These are phyloP conservation scores for Chymomyza costata DNA, from an alignment of 1,140 invertebrate genomes.

Conservation along the genomic window DNA sequence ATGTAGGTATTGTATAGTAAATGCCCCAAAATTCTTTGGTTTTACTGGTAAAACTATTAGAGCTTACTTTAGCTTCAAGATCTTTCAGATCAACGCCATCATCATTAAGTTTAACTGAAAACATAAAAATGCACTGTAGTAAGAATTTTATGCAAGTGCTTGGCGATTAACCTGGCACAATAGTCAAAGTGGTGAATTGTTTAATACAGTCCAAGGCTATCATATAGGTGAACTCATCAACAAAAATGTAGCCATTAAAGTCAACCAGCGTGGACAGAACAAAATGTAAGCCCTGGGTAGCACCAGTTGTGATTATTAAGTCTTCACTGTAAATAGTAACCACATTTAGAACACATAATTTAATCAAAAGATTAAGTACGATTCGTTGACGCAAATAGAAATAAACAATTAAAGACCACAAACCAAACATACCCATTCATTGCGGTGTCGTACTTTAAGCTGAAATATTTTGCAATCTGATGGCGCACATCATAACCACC, in stretches of 20 bases:
- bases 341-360: constrained; percentile 5
- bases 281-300: constrained; percentile 80
- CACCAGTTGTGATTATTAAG: constrained; percentile 81
- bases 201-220: constrained; percentile 79
- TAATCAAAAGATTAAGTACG: constrained; percentile 1
- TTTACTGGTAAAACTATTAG: constrained; percentile 55
- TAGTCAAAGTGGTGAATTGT: constrained; percentile 78
- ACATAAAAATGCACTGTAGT: too few relatives aligned
- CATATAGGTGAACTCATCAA: constrained; percentile 84
- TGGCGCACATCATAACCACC: constrained; percentile 77
- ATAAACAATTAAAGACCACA: background rate
- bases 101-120: constrained; percentile 76
- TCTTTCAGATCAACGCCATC: constrained; percentile 78
- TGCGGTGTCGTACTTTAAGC: constrained; percentile 74
- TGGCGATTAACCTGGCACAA: constrained; percentile 77
- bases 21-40: constrained; percentile 79
- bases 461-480: constrained; percentile 77
- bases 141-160: background rate
- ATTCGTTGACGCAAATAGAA: too few relatives aligned
- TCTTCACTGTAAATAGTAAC: constrained; percentile 76
- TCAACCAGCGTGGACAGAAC: constrained; percentile 78
- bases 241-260: constrained; percentile 79
- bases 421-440: constrained; percentile 69
- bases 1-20: constrained; percentile 81
- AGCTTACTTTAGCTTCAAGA: constrained; percentile 56